phyloP scores from a whole-genome alignment of 2,888 invertebrate species.

The Polylopha cassiicola region DNA sequence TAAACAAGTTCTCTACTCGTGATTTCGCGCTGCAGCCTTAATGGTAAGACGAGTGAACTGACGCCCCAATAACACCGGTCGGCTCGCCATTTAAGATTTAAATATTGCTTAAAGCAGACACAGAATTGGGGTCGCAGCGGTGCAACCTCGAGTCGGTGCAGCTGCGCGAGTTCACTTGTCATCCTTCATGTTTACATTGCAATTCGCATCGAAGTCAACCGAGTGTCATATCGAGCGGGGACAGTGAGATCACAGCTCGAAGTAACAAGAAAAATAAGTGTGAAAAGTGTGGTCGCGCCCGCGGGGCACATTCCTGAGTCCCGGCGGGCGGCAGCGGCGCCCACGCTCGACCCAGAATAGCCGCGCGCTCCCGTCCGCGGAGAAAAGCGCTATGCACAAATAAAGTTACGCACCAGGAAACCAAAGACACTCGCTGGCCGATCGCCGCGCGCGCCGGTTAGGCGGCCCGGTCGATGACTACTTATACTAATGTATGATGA shows the following conservation, averaged over 20 bases:
- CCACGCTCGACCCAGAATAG: conserved; percentile 31
- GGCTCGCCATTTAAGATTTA: conserved; percentile 41
- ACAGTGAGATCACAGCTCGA: conserved; percentile 40
- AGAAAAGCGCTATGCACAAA: conserved; percentile 71
- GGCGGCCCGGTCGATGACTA: conserved; percentile 29
- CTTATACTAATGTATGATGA: conserved; percentile 24
- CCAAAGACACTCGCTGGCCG: conserved; percentile 51
- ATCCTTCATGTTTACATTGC: conserved; percentile 32
- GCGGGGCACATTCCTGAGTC: conserved; percentile 38
- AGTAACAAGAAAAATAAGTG: conserved; percentile 40
- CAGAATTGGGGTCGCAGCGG: conserved; percentile 34
- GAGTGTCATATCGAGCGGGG: conserved; percentile 28
- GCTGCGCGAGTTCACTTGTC: conserved; percentile 37
- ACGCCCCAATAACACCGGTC: conserved; percentile 34
- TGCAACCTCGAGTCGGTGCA: conserved; percentile 26
- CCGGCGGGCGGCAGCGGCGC: conserved; percentile 33
- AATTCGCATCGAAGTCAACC: conserved; percentile 43
- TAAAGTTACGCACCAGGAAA: conserved; percentile 43
- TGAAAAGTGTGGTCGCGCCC: conserved; percentile 37
- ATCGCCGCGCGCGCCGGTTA: conserved; percentile 30
- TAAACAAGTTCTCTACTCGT: conserved; percentile 64
- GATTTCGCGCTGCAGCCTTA: conserved; percentile 65
- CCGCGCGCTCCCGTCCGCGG: conserved; percentile 22
- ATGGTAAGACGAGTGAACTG: conserved; percentile 51
- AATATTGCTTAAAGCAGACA: conserved; percentile 41